Evolutionary conservation across 2,888 invertebrate species (phyloP), one percentile per base, ranked within the genome.

Genomic region (Amblyteles armatorius): DNA sequence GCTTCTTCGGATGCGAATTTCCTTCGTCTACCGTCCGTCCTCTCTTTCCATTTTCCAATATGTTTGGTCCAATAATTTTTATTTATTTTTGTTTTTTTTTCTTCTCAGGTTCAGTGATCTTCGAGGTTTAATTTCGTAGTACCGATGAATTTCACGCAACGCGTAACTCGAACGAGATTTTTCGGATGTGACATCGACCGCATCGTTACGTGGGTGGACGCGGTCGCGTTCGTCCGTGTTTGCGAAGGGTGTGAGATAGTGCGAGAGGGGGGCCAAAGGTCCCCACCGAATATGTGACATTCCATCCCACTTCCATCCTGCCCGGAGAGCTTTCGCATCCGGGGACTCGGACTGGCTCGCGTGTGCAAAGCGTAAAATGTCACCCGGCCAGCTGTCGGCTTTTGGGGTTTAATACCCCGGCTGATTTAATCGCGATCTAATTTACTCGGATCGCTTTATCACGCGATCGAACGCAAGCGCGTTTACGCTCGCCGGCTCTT

Each of bases 391-490:
- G 55, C 84, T 82, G 84, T 79, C 71, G 83, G 83, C 60, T 84
- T 84, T 86, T 84, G 88, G 79, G 86, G 86, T 85, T 87, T 90
- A 88, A 89, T 87, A 83, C 86, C 83, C 80, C 80, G 82, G 78
- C 83, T 87, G 88, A 89, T 88, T 89, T 87, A 86, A 86, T 84
- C 84, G 79, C 82, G 84, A 87, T 88, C 88, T 88, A 85, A 84
- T 84, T 84, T 82, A 81, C 84, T 84, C 79, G 69, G 79, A 71
- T 79, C 69, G 4, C 73, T 55, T 7, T 36, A 65, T 65, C 74
- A 44, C 69, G 60, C 68, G 78, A 65, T 71, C 55, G 79, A 84
- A 69, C 29, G 69, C 63, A 78, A 60, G 50, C 22, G 33, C 74
- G 55, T 82, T 71, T 73, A 50, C 65, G 50, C 67, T 67, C 55